Evolutionary conservation across 92 coral and sea anemone genomes (phyloP).

Genomic region (Isaurus tuberculatus): DNA sequence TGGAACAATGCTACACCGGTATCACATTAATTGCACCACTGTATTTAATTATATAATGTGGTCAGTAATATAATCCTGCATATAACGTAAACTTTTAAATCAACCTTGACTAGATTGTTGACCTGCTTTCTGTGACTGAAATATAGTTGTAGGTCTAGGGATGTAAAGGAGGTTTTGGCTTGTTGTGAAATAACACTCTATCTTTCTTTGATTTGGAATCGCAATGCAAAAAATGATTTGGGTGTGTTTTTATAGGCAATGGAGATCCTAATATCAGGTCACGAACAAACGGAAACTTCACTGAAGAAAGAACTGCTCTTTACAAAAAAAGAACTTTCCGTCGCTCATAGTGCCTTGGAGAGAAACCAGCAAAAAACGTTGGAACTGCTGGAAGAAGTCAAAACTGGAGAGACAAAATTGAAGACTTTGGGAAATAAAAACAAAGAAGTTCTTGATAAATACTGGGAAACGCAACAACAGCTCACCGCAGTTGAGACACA

Average conservation of each 20-base stretch:
- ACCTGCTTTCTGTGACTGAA: no score
- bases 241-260: constrained; percentile 36
- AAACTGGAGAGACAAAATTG: constrained; percentile 66
- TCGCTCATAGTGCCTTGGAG: constrained; percentile 69
- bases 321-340: constrained; percentile 75
- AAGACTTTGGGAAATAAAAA: constrained; percentile 72
- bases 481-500: constrained; percentile 71
- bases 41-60: no score
- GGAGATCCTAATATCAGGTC: constrained; percentile 67
- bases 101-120: no score
- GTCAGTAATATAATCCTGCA: no score
- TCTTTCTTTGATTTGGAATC: neutral
- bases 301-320: constrained; percentile 72
- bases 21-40: no score
- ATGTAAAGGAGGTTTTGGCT: no score
- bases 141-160: no score
- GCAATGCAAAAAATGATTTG: neutral
- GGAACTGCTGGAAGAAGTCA: constrained; percentile 71
- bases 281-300: constrained; percentile 68
- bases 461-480: constrained; percentile 77
- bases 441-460: constrained; percentile 71
- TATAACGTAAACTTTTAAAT: no score
- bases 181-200: neutral
- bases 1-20: no score
- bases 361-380: constrained; percentile 74